phyloP scores from a whole-genome alignment of 2,797 vertebrate genomes.

The Mionectes olivaceus region DNA sequence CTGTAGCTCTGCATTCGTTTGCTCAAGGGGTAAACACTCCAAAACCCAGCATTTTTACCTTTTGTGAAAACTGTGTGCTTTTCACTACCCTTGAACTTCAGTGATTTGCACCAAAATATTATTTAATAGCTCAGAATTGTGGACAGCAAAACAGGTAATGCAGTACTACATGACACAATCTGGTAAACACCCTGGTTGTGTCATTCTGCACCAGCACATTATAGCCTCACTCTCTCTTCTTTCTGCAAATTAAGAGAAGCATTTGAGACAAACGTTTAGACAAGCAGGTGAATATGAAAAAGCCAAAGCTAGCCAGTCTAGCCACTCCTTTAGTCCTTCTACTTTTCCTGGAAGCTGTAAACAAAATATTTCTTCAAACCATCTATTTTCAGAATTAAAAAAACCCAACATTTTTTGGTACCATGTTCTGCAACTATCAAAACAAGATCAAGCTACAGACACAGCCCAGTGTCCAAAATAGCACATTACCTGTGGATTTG shows the following conservation, averaged over 20 bases:
- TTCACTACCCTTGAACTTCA: fast-evolving
- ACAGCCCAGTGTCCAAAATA: not conserved
- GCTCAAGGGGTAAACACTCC: not conserved
- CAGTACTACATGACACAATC: not conserved
- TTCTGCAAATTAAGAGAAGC: not conserved
- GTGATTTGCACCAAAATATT: not conserved
- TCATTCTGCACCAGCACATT: not conserved
- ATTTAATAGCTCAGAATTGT: not conserved
- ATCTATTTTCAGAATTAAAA: not conserved
- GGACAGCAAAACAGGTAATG: not conserved
- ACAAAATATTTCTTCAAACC: not conserved
- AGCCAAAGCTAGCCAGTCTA: not conserved
- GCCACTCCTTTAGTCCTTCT: not conserved
- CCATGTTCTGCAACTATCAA: not conserved
- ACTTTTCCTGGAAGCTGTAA: not conserved
- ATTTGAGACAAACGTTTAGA: not conserved
- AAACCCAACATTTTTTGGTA: not conserved
- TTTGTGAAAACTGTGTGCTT: not conserved
- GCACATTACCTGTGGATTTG: not conserved
- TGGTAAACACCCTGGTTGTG: not conserved
- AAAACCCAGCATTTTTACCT: not conserved
- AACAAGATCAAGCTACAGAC: not conserved
- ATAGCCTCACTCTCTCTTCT: not conserved
- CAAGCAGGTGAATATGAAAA: not conserved
- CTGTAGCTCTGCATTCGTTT: not conserved